Conservation (phyloP, 2,113 vertebrate genomes). For the Eretmochelys imbricata region DNA sequence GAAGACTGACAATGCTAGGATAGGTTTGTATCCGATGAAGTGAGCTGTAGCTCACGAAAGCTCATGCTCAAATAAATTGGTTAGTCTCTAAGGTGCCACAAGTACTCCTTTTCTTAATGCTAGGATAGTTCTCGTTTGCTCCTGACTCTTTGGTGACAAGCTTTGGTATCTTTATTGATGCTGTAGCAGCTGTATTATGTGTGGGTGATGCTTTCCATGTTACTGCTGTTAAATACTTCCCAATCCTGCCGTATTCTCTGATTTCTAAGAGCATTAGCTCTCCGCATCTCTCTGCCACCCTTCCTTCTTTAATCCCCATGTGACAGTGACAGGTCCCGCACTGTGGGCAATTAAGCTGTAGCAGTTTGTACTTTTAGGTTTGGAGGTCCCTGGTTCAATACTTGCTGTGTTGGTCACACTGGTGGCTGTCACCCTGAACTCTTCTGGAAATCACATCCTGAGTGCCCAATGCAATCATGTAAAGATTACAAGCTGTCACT, state of each 20-base stretch:
- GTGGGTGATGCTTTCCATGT: not conserved
- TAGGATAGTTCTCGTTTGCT: not conserved
- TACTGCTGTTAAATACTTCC: not conserved
- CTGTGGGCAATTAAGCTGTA: not conserved
- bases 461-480: not conserved
- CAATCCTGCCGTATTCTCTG: not conserved
- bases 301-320: not conserved
- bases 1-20: not conserved
- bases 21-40: too few species aligned
- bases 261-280: not conserved
- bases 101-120: too few species aligned
- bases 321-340: too few species aligned
- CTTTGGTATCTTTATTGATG: not conserved
- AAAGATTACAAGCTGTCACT: not conserved
- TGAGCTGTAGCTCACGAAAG: too few species aligned
- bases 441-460: not conserved
- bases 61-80: too few species aligned
- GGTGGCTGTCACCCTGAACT: not conserved
- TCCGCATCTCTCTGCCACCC: not conserved
- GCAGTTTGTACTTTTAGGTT: not conserved
- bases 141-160: not conserved
- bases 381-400: not conserved
- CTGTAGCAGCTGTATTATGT: not conserved
- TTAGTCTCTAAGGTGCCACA: too few species aligned
- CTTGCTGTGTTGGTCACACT: not conserved